Evolutionary conservation across 2,797 vertebrate genomes (phyloP).

Genomic region (Champsocephalus esox): DNA sequence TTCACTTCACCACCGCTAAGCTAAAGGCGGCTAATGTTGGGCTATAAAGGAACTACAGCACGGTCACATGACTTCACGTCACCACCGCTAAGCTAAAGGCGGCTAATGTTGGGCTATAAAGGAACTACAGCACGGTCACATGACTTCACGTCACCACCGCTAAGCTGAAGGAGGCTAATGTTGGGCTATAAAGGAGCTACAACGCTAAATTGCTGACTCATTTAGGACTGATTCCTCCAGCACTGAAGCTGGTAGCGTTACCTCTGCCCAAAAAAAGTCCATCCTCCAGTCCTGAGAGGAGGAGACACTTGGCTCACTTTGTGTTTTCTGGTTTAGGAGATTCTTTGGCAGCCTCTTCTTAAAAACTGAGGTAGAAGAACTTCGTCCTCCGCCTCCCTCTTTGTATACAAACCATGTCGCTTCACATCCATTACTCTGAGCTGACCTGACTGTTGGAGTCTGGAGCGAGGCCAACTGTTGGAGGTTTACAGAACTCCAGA

Average conservation of each 20-base stretch:
- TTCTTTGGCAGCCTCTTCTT: slow-evolving; percentile 14
- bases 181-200: too few species aligned
- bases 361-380: slow-evolving; percentile 23
- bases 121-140: too few species aligned
- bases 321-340: neutral
- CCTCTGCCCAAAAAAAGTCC: slow-evolving; percentile 41
- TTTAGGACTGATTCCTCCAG: too few species aligned
- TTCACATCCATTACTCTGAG: slow-evolving; percentile 17
- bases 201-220: too few species aligned
- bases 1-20: too few species aligned
- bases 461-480: slow-evolving; percentile 53
- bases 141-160: too few species aligned
- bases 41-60: too few species aligned
- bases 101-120: too few species aligned
- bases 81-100: too few species aligned
- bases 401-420: slow-evolving; percentile 46
- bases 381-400: slow-evolving; percentile 36
- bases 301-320: neutral
- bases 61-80: too few species aligned
- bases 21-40: too few species aligned
- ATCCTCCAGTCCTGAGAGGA: neutral
- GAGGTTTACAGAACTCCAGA: slow-evolving; percentile 70
- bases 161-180: too few species aligned
- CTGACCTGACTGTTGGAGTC: slow-evolving; percentile 41
- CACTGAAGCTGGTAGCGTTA: neutral